A percentile compares a stretch with the other conserved stretches of the same genome.
These are phyloP conservation scores for Mormyrus lacerda DNA, from an alignment of 2,113 vertebrate genomes.

Conservation along the genomic window DNA sequence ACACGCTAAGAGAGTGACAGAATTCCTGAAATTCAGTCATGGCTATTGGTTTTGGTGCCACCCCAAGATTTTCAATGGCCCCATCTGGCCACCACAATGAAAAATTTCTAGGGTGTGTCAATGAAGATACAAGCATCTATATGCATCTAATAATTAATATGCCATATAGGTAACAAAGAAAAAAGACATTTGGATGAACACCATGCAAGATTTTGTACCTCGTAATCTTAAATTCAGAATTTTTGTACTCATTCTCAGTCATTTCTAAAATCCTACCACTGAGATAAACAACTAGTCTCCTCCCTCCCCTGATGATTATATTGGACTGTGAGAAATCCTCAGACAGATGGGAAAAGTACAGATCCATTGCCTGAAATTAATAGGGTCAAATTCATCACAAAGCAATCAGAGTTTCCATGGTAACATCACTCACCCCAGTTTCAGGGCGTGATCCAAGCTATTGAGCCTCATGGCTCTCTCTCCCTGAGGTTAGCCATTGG, in stretches of 20 bases:
- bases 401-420: conserved; percentile 19
- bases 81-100: not conserved
- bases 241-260: not conserved
- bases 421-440: conserved; percentile 7
- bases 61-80: not conserved
- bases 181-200: not conserved
- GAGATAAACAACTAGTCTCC: not conserved
- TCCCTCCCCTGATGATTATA: not conserved
- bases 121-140: not conserved
- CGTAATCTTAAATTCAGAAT: not conserved
- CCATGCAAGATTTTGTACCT: not conserved
- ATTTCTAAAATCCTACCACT: not conserved
- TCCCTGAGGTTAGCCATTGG: not conserved
- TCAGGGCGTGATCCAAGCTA: not conserved
- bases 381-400: conserved; percentile 4
- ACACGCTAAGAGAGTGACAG: not conserved
- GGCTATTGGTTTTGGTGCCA: not conserved
- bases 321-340: not conserved
- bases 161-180: not conserved
- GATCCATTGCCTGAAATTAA: conserved; percentile 13
- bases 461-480: not conserved
- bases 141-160: not conserved
- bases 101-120: not conserved
- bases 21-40: not conserved
- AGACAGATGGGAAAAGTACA: not conserved